Conservation (phyloP, 2,797 vertebrate genomes). For the Characodon lateralis region DNA sequence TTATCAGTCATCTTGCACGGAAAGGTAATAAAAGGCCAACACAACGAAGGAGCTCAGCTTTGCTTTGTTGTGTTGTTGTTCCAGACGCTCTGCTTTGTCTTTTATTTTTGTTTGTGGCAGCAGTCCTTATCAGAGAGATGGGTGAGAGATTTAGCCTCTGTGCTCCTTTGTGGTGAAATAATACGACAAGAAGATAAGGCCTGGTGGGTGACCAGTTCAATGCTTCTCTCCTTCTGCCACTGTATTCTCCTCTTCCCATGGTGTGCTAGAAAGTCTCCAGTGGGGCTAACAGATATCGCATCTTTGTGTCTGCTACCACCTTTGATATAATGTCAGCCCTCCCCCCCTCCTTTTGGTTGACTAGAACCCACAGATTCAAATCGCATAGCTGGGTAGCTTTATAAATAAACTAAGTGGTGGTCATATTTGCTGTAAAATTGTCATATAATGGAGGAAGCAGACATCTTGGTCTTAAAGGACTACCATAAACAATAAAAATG, state of each 20-base stretch:
- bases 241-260: slow-evolving; percentile 32
- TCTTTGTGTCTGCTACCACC: slow-evolving; percentile 34
- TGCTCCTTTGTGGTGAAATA: slow-evolving; percentile 70
- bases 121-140: slow-evolving; percentile 70
- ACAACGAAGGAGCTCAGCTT: slow-evolving; percentile 49
- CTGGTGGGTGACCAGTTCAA: slow-evolving; percentile 60
- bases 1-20: slow-evolving; percentile 80
- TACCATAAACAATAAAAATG: slow-evolving; percentile 22
- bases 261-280: slow-evolving; percentile 46
- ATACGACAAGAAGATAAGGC: slow-evolving; percentile 67
- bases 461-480: slow-evolving; percentile 5
- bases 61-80: slow-evolving; percentile 67
- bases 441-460: not conserved
- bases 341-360: slow-evolving; percentile 3
- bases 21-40: slow-evolving; percentile 78
- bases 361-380: not conserved
- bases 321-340: slow-evolving; percentile 45
- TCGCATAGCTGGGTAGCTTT: not conserved
- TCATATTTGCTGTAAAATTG: slow-evolving; percentile 8
- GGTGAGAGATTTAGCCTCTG: slow-evolving; percentile 66
- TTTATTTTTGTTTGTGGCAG: slow-evolving; percentile 73
- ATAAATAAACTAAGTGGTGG: not conserved
- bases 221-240: slow-evolving; percentile 37
- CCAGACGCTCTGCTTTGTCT: slow-evolving; percentile 58
- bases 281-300: slow-evolving; percentile 45